Evolutionary conservation across 2,113 vertebrate genomes (phyloP).

Genomic region (Gymnorhina tibicen): DNA sequence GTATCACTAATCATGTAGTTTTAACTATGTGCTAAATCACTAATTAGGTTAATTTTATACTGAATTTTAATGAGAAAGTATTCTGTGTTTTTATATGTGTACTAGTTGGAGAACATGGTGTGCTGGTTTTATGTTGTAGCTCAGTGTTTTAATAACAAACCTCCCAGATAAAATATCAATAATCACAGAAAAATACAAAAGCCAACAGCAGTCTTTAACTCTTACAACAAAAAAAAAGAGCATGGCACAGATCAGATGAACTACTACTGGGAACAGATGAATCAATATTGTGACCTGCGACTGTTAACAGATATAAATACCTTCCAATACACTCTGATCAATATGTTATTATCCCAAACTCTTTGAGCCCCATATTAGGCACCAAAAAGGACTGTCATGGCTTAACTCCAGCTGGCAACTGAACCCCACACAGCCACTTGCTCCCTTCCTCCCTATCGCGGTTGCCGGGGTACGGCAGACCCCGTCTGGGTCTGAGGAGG

Average conservation of each 20-base stretch:
- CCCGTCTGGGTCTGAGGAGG: too few relatives aligned
- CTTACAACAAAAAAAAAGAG: neutral
- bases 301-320: neutral
- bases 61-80: neutral
- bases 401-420: neutral
- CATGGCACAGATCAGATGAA: neutral
- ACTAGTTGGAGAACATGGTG: neutral
- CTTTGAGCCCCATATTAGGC: neutral
- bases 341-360: neutral
- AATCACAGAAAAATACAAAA: neutral
- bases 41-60: neutral
- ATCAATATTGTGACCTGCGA: neutral
- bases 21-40: neutral
- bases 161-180: neutral
- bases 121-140: neutral
- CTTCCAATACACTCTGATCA: neutral
- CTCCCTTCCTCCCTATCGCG: neutral
- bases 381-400: neutral
- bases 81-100: neutral
- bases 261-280: neutral
- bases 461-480: too few relatives aligned
- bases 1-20: neutral
- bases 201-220: neutral
- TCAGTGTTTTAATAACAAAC: neutral
- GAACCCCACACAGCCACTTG: rapidly evolving